Base-by-base conservation (phyloP, 2,113 vertebrate genomes). In the Eptesicus fuscus region DNA sequence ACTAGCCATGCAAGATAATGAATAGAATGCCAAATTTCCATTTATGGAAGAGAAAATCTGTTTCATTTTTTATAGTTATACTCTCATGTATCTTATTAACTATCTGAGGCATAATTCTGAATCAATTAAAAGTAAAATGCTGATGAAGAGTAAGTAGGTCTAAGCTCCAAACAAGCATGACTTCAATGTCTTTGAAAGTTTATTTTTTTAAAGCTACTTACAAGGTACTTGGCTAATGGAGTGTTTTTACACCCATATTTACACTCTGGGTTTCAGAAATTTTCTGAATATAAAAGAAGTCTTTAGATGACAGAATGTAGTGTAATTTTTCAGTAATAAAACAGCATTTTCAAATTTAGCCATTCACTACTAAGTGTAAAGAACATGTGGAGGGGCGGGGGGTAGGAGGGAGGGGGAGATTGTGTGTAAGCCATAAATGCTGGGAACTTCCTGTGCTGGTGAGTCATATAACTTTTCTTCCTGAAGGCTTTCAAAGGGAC, bases 341-440 rank as follows among this genome's bases (percentile, higher is more conserved):
- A 96, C 40, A 67, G 14, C 69, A 77, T 90, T 96, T 97, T 95
- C 80, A 96, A 47, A 96, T 93, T 92, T 95, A 97, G 91, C 61
- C 77, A 63, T 90, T 95, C 79, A 88, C 56, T 65, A 51, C 67
- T 76, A 79, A 88, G 63, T 1, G 1, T 88, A 67, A 88, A 94
- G 88, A 97, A 95, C 25, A 20, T 80, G 87, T 4, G 37, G 37
- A 4, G 83, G 82, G 63, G 51, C 1, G 51, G 84, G 80, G 77
- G 71, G 51, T 77, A 83, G 82, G 63, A 56, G 79, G 79, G 79
- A 53, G 61, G 84, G 84, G 79, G 69, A 61, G 22, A 87, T 90
- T 90, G 71, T 35, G 28, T 91, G 13, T 84, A 61, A 95, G 63
- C 18, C 90, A 25, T 47, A 88, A 83, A 47, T 83, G 25, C 79